phyloP scores from a whole-genome alignment of 2,888 invertebrate genomes.

The Timema cristinae region DNA sequence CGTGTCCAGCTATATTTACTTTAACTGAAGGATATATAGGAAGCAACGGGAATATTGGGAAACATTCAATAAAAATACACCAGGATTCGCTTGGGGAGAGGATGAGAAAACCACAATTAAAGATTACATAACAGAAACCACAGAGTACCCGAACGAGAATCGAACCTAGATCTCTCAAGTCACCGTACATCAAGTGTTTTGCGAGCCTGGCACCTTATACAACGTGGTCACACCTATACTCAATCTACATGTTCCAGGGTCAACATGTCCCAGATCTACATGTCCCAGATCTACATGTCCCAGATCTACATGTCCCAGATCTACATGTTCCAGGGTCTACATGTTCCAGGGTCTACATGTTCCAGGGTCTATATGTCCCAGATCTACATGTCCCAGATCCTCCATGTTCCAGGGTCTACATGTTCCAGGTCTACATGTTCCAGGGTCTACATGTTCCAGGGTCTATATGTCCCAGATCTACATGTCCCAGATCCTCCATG shows the following conservation, averaged over 20 bases:
- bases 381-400: not conserved
- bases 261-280: not conserved
- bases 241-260: not conserved
- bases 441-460: not conserved
- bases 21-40: no score
- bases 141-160: no score
- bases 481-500: not conserved
- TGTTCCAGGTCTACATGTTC: not conserved
- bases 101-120: no score
- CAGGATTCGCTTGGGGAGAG: no score
- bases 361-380: not conserved
- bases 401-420: not conserved
- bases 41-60: no score
- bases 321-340: not conserved
- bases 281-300: not conserved
- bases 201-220: no score
- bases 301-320: not conserved
- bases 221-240: not conserved
- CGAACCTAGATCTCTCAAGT: no score
- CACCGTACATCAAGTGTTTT: no score
- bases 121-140: no score
- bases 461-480: not conserved
- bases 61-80: no score
- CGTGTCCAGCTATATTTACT: no score
- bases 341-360: not conserved